Evolutionary conservation across 2,888 invertebrate species (phyloP).

Genomic region (Trichogramma dendrolimi): DNA sequence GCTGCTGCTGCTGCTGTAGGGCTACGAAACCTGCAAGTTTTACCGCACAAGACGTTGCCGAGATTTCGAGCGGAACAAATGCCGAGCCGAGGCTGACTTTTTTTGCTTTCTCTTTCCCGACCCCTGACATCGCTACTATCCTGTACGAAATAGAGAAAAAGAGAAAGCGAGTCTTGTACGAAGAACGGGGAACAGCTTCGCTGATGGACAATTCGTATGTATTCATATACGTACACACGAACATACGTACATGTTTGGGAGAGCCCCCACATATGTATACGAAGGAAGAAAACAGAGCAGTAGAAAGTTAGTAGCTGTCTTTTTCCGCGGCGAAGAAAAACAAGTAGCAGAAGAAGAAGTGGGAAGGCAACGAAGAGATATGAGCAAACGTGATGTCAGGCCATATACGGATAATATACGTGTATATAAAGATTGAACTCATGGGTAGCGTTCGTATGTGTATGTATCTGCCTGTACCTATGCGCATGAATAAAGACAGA

Average conservation of each 20-base stretch:
- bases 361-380: neutral
- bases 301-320: too few species aligned
- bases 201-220: too few species aligned
- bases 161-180: neutral
- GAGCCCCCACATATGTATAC: too few species aligned
- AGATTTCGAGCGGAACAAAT: conserved; percentile 25
- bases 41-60: conserved; percentile 17
- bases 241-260: too few species aligned
- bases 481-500: neutral
- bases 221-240: too few species aligned
- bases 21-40: conserved; percentile 2
- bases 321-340: neutral
- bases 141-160: conserved; percentile 5
- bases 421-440: too few species aligned
- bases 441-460: too few species aligned
- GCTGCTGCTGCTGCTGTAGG: neutral
- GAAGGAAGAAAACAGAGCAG: too few species aligned
- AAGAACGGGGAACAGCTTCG: conserved; percentile 10
- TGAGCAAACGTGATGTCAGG: neutral
- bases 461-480: too few species aligned
- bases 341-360: neutral
- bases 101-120: neutral
- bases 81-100: conserved; percentile 17
- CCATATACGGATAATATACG: too few species aligned
- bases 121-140: too few species aligned